phyloP scores from a whole-genome alignment of 2,113 vertebrate species.

The Cololabis saira region DNA sequence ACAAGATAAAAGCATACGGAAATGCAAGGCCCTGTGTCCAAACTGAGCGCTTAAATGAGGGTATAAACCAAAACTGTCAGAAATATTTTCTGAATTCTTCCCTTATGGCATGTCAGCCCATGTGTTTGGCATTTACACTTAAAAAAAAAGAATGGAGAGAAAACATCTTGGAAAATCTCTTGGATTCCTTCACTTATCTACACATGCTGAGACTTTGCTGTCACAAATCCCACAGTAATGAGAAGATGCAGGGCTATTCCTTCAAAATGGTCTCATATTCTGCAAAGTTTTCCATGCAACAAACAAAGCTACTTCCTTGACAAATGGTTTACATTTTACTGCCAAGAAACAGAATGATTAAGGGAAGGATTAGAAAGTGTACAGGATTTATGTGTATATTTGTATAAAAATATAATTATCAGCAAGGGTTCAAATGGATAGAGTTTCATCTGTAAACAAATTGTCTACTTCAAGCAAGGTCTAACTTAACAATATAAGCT shows the following conservation, averaged over 20 bases:
- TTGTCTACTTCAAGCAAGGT: no score
- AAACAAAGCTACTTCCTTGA: slow-evolving; percentile 72
- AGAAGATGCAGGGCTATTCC: slow-evolving; percentile 65
- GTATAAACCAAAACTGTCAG: slow-evolving; percentile 83
- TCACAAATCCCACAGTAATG: slow-evolving; percentile 77
- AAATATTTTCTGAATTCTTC: slow-evolving; percentile 72
- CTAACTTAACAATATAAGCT: no score
- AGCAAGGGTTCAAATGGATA: slow-evolving; percentile 14
- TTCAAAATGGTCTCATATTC: slow-evolving; percentile 62
- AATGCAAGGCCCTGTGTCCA: slow-evolving; percentile 80
- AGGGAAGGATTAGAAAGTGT: slow-evolving; percentile 67
- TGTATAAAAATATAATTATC: slow-evolving; percentile 70
- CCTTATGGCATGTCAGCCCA: slow-evolving; percentile 66
- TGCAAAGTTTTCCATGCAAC: slow-evolving; percentile 55
- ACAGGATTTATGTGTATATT: slow-evolving; percentile 68
- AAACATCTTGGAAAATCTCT: slow-evolving; percentile 75
- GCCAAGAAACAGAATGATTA: slow-evolving; percentile 71
- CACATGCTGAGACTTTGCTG: slow-evolving; percentile 56
- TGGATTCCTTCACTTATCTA: slow-evolving; percentile 69
- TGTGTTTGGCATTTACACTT: slow-evolving; percentile 71
- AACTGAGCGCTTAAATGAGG: slow-evolving; percentile 81
- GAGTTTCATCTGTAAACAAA: slow-evolving; percentile 45
- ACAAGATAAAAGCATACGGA: slow-evolving; percentile 82
- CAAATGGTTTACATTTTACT: slow-evolving; percentile 81
- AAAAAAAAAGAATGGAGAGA: slow-evolving; percentile 71